Percentiles rank a stretch among this genome's conserved stretches.
Evolutionary conservation across 2,888 invertebrate species (phyloP).

Genomic region (Cetonia aurata): DNA sequence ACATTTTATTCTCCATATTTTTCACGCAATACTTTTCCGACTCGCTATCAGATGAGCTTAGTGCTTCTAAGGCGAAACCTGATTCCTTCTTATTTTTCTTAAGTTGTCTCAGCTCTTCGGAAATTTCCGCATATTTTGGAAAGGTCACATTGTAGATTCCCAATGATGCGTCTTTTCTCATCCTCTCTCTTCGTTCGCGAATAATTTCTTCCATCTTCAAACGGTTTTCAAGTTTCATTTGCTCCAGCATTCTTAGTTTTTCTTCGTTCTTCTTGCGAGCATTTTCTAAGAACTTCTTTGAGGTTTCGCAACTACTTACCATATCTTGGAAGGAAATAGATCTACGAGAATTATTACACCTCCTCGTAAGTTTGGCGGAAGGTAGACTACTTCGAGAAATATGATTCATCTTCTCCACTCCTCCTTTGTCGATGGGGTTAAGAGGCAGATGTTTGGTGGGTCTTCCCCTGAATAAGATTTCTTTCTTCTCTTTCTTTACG

Average conservation of each 20-base stretch:
- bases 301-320: constrained; percentile 7
- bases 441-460: background rate
- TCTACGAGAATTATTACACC: background rate
- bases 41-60: constrained; percentile 44
- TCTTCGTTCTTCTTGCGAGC: constrained; percentile 30
- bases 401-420: background rate
- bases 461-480: background rate
- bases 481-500: background rate
- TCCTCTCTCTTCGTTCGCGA: constrained; percentile 32
- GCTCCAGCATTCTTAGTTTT: constrained; percentile 31
- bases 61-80: constrained; percentile 20
- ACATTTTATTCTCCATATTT: constrained; percentile 35
- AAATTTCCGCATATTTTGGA: constrained; percentile 53
- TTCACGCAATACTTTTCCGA: constrained; percentile 16
- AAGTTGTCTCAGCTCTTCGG: constrained; percentile 52
- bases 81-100: constrained; percentile 47
- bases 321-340: constrained; percentile 11
- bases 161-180: constrained; percentile 55
- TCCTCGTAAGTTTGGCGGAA: constrained; percentile 10
- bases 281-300: constrained; percentile 12
- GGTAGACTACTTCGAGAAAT: constrained; percentile 1
- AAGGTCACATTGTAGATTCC: constrained; percentile 56
- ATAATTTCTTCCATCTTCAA: constrained; percentile 42
- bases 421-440: background rate
- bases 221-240: constrained; percentile 43